These are phyloP conservation scores for Ornithoptera alexandrae DNA, from an alignment of 2,888 invertebrate genomes.

Conservation along the genomic window DNA sequence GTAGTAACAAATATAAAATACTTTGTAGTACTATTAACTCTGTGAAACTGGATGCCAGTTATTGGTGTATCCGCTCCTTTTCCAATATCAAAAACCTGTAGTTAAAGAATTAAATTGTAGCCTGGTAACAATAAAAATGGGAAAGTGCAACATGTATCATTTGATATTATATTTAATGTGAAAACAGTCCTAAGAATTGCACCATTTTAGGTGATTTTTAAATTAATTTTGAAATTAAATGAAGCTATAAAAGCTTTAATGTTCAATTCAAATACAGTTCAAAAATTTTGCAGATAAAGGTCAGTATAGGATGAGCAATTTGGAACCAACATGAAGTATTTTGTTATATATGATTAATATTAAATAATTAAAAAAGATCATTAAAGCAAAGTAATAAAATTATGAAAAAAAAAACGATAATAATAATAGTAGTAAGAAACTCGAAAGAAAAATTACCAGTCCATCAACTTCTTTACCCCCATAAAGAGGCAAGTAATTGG, in stretches of 20 bases:
- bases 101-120: slow-evolving; percentile 34
- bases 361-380: neutral
- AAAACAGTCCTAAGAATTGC: neutral
- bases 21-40: slow-evolving; percentile 84
- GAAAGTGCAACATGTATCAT: neutral
- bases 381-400: slow-evolving; percentile 23
- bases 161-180: too few species aligned
- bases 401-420: slow-evolving; percentile 24
- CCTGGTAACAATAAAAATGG: neutral
- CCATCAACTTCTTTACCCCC: slow-evolving; percentile 87
- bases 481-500: slow-evolving; percentile 86
- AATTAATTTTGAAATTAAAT: too few species aligned
- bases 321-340: neutral
- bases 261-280: too few species aligned
- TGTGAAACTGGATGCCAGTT: slow-evolving; percentile 92
- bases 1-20: slow-evolving; percentile 93
- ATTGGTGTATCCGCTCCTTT: slow-evolving; percentile 88
- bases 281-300: too few species aligned
- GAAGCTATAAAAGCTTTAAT: too few species aligned
- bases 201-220: neutral
- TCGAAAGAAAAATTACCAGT: slow-evolving; percentile 77
- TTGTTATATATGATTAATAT: neutral
- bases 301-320: neutral
- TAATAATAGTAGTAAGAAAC: slow-evolving; percentile 8
- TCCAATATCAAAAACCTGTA: slow-evolving; percentile 92